Evolutionary conservation across 2,888 invertebrate species (phyloP).

Genomic region (Sclerodermus sp.): DNA sequence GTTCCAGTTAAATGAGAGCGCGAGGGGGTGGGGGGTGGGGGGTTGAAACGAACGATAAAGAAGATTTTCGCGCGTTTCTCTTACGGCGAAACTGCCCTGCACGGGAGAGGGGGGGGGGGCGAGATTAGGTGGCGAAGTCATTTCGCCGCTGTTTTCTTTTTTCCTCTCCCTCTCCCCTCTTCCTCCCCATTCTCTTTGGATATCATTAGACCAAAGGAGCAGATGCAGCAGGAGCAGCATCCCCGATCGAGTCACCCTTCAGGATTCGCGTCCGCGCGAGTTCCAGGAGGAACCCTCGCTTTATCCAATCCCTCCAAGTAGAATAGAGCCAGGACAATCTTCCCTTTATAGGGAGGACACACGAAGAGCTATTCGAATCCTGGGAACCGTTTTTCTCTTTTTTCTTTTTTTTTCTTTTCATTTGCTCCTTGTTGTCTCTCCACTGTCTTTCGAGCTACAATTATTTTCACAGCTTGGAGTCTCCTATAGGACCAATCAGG

Average conservation of each 20-base stretch:
- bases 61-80: too few relatives aligned
- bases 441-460: too few relatives aligned
- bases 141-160: too few relatives aligned
- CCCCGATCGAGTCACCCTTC: background rate
- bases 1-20: too few relatives aligned
- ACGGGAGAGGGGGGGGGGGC: too few relatives aligned
- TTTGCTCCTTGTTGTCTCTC: slow-evolving; percentile 11
- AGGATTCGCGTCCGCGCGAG: too few relatives aligned
- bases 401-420: slow-evolving; percentile 15
- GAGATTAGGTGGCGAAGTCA: too few relatives aligned
- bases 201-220: slow-evolving; percentile 52
- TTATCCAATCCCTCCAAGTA: slow-evolving; percentile 36
- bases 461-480: too few relatives aligned
- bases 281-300: slow-evolving; percentile 6
- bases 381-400: slow-evolving; percentile 50
- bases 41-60: too few relatives aligned
- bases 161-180: slow-evolving; percentile 1
- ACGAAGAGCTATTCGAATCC: slow-evolving; percentile 53
- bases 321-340: slow-evolving; percentile 47
- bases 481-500: too few relatives aligned
- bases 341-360: slow-evolving; percentile 50
- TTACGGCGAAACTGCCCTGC: too few relatives aligned
- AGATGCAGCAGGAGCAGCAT: slow-evolving; percentile 46
- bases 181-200: slow-evolving; percentile 8
- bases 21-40: too few relatives aligned